Percentiles rank a stretch among this genome's conserved stretches.
These are phyloP conservation scores for Otolemur garnettii DNA, from an alignment of 2,113 vertebrate species.

Conservation along the genomic window DNA sequence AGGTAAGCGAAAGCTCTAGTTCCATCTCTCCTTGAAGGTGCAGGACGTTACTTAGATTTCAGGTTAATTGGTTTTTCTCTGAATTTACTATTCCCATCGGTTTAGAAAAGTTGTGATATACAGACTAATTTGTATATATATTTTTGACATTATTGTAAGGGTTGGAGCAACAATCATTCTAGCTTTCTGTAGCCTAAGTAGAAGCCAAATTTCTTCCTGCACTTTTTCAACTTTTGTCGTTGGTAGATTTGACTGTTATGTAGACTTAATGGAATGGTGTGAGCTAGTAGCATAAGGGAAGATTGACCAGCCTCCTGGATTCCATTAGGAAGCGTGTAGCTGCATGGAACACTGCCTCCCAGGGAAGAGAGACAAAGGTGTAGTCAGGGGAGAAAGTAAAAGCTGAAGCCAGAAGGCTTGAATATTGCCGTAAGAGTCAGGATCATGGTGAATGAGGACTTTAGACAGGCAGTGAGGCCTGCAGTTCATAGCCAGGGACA, in stretches of 20 bases:
- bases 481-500: background rate
- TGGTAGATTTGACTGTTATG: background rate
- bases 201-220: background rate
- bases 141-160: background rate
- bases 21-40: background rate
- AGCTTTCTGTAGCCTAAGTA: background rate
- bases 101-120: slow-evolving; percentile 3
- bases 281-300: background rate
- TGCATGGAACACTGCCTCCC: background rate
- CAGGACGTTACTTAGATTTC: background rate
- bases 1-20: background rate
- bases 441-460: background rate
- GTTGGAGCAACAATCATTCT: background rate
- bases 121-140: background rate
- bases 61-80: background rate
- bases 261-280: background rate
- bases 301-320: background rate
- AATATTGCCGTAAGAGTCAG: background rate
- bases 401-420: background rate
- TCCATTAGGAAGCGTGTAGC: background rate
- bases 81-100: background rate
- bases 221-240: background rate
- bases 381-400: background rate
- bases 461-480: background rate
- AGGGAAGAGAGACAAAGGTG: background rate